These are phyloP conservation scores for Neodon shergylaensis DNA, from an alignment of 2,113 vertebrate genomes.

Conservation along the genomic window DNA sequence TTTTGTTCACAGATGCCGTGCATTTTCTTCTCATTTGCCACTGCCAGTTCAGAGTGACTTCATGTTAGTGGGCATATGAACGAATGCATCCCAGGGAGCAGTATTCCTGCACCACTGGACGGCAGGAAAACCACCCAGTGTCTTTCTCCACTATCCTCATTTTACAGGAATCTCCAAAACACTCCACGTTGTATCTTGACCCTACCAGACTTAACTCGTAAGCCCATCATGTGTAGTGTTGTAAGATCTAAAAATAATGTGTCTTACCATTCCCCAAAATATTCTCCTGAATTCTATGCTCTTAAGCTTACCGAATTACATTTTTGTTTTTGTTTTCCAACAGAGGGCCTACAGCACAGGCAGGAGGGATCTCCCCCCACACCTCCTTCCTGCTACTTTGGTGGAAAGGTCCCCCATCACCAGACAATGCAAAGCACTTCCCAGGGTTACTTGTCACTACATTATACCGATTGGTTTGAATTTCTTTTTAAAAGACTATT, in stretches of 20 bases:
- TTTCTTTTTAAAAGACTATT: slow-evolving; percentile 45
- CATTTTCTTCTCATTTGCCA: background rate
- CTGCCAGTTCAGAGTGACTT: background rate
- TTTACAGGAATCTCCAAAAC: background rate
- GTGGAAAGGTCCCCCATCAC: background rate
- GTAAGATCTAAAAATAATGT: background rate
- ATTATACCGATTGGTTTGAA: background rate
- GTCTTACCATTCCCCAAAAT: background rate
- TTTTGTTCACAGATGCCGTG: background rate
- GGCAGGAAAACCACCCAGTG: background rate
- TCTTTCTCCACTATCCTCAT: background rate
- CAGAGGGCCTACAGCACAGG: background rate
- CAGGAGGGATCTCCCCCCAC: background rate
- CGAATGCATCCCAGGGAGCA: background rate
- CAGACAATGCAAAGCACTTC: background rate
- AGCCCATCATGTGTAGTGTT: background rate
- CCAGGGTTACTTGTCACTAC: slow-evolving; percentile 11
- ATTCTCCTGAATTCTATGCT: background rate
- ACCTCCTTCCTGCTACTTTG: slow-evolving; percentile 18
- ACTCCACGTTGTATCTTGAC: background rate
- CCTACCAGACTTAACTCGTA: background rate
- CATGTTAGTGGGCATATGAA: background rate
- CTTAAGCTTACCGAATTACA: background rate
- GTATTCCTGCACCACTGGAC: background rate
- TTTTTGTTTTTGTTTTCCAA: background rate